Conservation (phyloP, 1,140 invertebrate genomes). For the Leguminivora glycinivorella region DNA sequence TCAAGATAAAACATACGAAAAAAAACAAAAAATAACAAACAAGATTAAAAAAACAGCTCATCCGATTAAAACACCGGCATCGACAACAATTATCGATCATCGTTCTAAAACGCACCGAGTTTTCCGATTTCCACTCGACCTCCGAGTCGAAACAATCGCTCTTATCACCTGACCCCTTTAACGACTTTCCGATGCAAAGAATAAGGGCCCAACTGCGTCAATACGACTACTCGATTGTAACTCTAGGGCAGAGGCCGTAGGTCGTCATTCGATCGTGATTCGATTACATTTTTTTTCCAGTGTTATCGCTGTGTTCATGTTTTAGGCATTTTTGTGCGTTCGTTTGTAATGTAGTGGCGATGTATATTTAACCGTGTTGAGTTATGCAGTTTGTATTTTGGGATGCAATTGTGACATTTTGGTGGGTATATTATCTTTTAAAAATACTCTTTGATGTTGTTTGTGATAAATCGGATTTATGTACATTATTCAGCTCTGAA, state of each 20-base stretch:
- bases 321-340: conserved; percentile 53
- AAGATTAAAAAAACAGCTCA: not conserved
- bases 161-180: conserved; percentile 72
- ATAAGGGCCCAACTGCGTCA: conserved; percentile 38
- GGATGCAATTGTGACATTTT: not conserved
- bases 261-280: conserved; percentile 32
- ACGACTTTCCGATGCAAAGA: conserved; percentile 43
- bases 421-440: not conserved
- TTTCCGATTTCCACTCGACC: conserved; percentile 64
- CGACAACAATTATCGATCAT: conserved; percentile 3
- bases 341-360: conserved; percentile 37
- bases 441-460: not conserved
- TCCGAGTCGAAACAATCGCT: conserved; percentile 45
- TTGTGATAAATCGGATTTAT: not conserved
- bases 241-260: conserved; percentile 32
- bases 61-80: not conserved
- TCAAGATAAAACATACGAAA: not conserved
- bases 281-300: conserved; percentile 40
- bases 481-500: not conserved
- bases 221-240: conserved; percentile 34
- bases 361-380: not conserved
- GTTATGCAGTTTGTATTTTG: not conserved
- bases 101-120: conserved; percentile 29
- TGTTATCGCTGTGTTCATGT: conserved; percentile 58
- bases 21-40: not conserved